phyloP scores from a whole-genome alignment of 2,113 vertebrate species.

The Gallinago jamesoni region DNA sequence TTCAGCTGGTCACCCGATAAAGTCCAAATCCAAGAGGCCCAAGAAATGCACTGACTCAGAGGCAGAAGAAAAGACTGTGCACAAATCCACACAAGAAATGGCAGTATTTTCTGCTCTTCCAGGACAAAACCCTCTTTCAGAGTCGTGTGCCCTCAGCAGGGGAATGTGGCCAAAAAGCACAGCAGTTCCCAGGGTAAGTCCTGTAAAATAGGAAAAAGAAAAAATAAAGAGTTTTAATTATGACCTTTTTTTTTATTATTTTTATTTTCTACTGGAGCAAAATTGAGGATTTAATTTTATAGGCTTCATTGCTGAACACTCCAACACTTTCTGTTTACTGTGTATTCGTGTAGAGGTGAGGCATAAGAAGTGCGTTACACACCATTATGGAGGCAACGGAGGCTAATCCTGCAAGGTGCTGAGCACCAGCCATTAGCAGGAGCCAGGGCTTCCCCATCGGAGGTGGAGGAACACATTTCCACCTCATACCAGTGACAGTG shows the following conservation, averaged over 20 bases:
- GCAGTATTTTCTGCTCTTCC: neutral
- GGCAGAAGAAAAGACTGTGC: neutral
- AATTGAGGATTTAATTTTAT: neutral
- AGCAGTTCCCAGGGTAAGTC: neutral
- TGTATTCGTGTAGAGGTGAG: neutral
- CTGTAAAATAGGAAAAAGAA: neutral
- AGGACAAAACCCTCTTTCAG: neutral
- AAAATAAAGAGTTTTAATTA: neutral
- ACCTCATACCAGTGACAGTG: neutral
- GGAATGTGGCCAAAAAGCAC: neutral
- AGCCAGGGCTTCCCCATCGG: neutral
- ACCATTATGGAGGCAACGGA: neutral
- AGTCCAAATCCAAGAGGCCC: neutral
- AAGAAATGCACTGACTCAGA: neutral
- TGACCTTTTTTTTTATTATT: neutral
- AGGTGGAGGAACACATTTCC: neutral
- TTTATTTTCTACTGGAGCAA: neutral
- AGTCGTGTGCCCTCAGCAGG: neutral
- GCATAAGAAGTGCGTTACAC: neutral
- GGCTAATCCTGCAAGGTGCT: neutral
- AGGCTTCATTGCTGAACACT: neutral
- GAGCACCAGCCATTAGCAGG: neutral
- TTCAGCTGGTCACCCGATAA: neutral
- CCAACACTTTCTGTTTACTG: neutral
- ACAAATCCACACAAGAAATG: neutral